Evolutionary conservation across 2,113 vertebrate species (phyloP).

Genomic region (Tragelaphus imberbis): DNA sequence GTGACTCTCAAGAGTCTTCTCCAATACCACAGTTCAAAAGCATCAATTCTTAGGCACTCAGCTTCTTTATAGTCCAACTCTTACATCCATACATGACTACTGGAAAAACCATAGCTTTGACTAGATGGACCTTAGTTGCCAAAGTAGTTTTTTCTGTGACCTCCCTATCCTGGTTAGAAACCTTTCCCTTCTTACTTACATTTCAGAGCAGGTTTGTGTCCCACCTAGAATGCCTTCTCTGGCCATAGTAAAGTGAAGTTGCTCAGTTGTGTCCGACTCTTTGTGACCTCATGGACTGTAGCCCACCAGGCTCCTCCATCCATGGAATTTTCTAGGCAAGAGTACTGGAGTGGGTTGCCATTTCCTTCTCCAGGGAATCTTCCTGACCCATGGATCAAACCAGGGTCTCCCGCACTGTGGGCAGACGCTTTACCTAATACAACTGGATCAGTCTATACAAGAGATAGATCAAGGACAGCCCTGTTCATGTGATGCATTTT

Average conservation of each 20-base stretch:
- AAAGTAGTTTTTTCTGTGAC: not conserved
- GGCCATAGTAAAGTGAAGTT: not conserved
- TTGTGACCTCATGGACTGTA: no score
- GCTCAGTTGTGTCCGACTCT: no score
- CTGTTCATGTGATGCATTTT: not conserved
- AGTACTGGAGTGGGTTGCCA: no score
- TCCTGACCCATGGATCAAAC: no score
- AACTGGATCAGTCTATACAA: not conserved
- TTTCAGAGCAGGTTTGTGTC: not conserved
- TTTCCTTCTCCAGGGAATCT: no score
- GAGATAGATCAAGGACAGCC: not conserved
- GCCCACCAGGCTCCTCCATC: no score
- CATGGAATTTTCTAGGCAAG: no score
- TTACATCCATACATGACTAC: not conserved
- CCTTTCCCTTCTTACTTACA: not conserved
- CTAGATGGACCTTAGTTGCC: not conserved
- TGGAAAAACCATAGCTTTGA: not conserved
- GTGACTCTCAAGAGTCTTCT: not conserved
- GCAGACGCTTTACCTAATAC: not conserved
- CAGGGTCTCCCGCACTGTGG: no score
- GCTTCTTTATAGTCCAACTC: not conserved
- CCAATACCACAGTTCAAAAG: not conserved
- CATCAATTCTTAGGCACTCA: not conserved
- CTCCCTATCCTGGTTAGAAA: not conserved
- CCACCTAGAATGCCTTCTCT: not conserved